Conservation (phyloP, 2,888 invertebrate species). For the Pelosia muscerda region DNA sequence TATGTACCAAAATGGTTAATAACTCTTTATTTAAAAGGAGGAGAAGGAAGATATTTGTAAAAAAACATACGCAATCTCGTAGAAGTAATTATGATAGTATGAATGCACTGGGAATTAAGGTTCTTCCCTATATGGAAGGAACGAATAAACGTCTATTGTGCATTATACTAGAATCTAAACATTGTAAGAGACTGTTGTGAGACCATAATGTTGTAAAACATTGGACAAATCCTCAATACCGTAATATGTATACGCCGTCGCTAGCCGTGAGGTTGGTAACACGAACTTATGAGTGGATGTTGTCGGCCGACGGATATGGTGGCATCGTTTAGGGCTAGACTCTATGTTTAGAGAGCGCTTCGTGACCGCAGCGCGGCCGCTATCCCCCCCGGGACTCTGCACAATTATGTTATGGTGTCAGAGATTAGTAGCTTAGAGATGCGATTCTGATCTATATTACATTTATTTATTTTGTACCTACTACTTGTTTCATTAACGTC, state of each 20-base stretch:
- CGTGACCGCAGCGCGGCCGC: slow-evolving; percentile 76
- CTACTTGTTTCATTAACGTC: slow-evolving; percentile 1
- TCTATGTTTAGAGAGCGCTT: slow-evolving; percentile 80
- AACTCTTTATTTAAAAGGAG: slow-evolving; percentile 5
- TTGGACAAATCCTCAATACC: slow-evolving; percentile 51
- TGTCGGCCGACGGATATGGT: slow-evolving; percentile 80
- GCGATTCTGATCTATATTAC: slow-evolving; percentile 66
- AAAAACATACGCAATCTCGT: slow-evolving; percentile 5
- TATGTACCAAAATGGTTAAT: slow-evolving; percentile 2
- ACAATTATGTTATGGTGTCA: slow-evolving; percentile 82
- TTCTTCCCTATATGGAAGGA: slow-evolving; percentile 15
- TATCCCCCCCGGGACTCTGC: slow-evolving; percentile 67
- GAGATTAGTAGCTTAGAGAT: slow-evolving; percentile 70
- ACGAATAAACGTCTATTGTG: slow-evolving; percentile 29
- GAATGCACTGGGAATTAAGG: slow-evolving; percentile 16
- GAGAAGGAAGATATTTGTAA: too few relatives aligned
- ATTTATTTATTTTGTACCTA: slow-evolving; percentile 65
- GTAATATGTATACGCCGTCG: slow-evolving; percentile 48
- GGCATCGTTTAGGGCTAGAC: slow-evolving; percentile 80
- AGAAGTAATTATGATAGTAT: slow-evolving; percentile 18
- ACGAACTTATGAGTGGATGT: slow-evolving; percentile 70
- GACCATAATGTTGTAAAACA: slow-evolving; percentile 46
- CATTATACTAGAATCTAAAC: slow-evolving; percentile 36
- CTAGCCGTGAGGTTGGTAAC: slow-evolving; percentile 64
- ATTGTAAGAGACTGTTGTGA: slow-evolving; percentile 42